Conservation (phyloP, 2,797 vertebrate genomes). For the Discoglossus pictus region DNA sequence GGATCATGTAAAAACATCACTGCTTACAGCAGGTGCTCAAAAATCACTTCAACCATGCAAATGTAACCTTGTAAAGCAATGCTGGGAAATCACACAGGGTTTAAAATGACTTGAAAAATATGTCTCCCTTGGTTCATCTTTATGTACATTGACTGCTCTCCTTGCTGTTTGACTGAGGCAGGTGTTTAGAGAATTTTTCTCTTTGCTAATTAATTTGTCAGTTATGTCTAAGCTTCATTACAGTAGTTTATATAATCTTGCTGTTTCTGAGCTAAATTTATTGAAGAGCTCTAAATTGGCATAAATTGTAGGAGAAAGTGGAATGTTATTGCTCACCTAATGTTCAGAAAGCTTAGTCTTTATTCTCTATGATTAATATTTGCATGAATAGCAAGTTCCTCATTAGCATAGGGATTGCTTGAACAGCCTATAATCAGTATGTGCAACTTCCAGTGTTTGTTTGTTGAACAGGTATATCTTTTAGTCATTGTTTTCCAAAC, state of each 20-base stretch:
- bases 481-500: no score
- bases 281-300: conserved; percentile 30
- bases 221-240: conserved; percentile 37
- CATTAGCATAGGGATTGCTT: conserved; percentile 1
- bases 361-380: conserved; percentile 19
- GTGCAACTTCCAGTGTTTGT: background rate
- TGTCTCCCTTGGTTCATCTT: conserved; percentile 38
- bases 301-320: conserved; percentile 32
- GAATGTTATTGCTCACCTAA: conserved; percentile 9
- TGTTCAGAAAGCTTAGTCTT: conserved; percentile 24
- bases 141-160: conserved; percentile 22
- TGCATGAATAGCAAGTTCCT: conserved; percentile 18
- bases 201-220: conserved; percentile 47
- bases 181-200: conserved; percentile 35
- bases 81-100: conserved; percentile 6
- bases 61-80: conserved; percentile 21
- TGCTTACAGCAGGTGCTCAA: conserved; percentile 15
- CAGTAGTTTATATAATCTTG: conserved; percentile 36
- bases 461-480: no score
- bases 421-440: background rate
- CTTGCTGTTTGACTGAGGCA: conserved; percentile 12
- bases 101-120: conserved; percentile 15
- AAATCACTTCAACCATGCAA: conserved; percentile 24
- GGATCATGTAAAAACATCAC: background rate
- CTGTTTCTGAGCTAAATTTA: conserved; percentile 40